Percentiles rank a stretch among this genome's conserved stretches.
Conservation (phyloP, 2,888 invertebrate species). For the Drosophila phalerata region DNA sequence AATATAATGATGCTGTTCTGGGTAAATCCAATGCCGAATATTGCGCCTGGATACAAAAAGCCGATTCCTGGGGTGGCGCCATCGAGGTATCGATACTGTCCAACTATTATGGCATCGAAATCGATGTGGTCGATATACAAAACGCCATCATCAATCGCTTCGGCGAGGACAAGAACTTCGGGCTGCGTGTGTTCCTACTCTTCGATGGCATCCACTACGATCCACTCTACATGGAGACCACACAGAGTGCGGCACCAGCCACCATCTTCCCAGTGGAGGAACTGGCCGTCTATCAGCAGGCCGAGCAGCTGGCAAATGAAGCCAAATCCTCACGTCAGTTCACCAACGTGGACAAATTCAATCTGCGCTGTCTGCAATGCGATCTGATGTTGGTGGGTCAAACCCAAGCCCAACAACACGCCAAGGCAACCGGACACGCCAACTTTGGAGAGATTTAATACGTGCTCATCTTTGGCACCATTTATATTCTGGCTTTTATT, state of each 20-base stretch:
- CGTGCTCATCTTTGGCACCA: conserved; percentile 76
- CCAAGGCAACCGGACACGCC: conserved; percentile 92
- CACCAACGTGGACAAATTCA: conserved; percentile 95
- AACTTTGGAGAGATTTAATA: conserved; percentile 92
- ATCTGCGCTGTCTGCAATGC: conserved; percentile 93
- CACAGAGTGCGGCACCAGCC: conserved; percentile 90
- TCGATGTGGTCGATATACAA: conserved; percentile 96
- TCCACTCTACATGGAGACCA: conserved; percentile 94
- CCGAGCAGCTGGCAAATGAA: conserved; percentile 93
- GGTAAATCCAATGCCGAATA: conserved; percentile 94
- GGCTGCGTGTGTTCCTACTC: conserved; percentile 93
- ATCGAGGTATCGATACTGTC: conserved; percentile 96
- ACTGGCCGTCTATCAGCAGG: conserved; percentile 90
- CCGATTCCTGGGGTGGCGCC: conserved; percentile 97
- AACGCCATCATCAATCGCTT: conserved; percentile 96
- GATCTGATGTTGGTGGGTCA: conserved; percentile 92
- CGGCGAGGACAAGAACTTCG: conserved; percentile 95
- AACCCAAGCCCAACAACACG: conserved; percentile 93
- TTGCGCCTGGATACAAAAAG: conserved; percentile 95
- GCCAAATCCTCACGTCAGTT: conserved; percentile 95
- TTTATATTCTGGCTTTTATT: conserved; percentile 83
- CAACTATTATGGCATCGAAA: conserved; percentile 94
- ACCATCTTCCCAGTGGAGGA: conserved; percentile 94
- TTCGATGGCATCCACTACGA: conserved; percentile 99
- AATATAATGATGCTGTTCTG: conserved; percentile 94